Evolutionary conservation across 2,797 vertebrate species (phyloP), one percentile per base, ranked within the genome.

Genomic region (Amphiprion clarkii): DNA sequence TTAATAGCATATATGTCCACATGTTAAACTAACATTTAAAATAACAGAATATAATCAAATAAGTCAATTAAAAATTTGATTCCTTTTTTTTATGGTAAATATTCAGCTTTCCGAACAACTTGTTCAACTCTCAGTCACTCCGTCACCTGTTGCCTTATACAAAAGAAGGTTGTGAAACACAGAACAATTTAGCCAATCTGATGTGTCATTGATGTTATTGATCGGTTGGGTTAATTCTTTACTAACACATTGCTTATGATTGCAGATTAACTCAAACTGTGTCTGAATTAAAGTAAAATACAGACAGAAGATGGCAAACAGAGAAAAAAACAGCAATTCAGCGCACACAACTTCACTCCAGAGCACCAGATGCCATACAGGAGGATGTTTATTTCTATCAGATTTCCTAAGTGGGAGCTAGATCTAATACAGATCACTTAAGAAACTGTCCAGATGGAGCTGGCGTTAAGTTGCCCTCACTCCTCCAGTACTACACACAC

Each of bases 391-490:
- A 17, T 46, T 23, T 55, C 21, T 40, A 44, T 29, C n/a, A 29
- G 48, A 4, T 21, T 10, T 67, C n/a, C 25, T n/a, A 10, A 63
- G 68, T 23, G 23, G 67, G 29, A 58, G 52, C 54, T 23, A 46
- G 72, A 76, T 60, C 74, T 69, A 52, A 2, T 46, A 36, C 8
- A 36, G 76, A 67, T 76, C 51, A 39, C 56, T 55, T 52, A 36
- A 52, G 60, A 78, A 74, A 67, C 19, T 21, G 44, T 64, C 60
- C 62, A 82, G 54, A 72, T 80, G 62, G 71, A 85, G 64, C 56
- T 77, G 52, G 36, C 12, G 12, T 52, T 0, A 23, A 65, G 36
- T 65, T 67, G n/a, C 29, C 59, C 8, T 33, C 9, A 2, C 46
- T 21, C 67, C 54, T 11, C 13, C 29, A 21, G 7, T 31, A 58